These are phyloP conservation scores for Colostygia pectinataria DNA, from an alignment of 2,888 invertebrate genomes.

Conservation along the genomic window DNA sequence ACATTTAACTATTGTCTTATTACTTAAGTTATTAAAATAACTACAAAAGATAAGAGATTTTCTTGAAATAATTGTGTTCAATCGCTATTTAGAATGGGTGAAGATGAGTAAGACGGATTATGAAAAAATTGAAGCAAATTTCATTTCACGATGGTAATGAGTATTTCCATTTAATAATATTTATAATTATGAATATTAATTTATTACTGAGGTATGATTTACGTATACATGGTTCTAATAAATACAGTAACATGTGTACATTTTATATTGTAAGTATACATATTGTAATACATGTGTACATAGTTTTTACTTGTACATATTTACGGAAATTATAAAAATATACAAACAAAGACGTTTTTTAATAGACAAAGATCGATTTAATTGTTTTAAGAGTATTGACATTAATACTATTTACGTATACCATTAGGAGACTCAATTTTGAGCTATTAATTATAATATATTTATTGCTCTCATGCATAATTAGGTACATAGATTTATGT, in stretches of 20 bases:
- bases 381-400: constrained; percentile 5
- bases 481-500: too few relatives aligned
- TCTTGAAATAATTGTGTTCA: too few relatives aligned
- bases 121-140: constrained; percentile 21
- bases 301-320: not conserved
- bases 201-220: constrained; percentile 84
- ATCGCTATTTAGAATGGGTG: too few relatives aligned
- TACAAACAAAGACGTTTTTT: too few relatives aligned
- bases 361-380: too few relatives aligned
- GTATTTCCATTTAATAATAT: constrained; percentile 28
- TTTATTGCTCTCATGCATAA: too few relatives aligned
- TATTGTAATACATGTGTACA: not conserved
- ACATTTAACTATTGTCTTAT: too few relatives aligned
- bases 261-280: constrained; percentile 15
- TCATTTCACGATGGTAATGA: constrained; percentile 23
- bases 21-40: too few relatives aligned
- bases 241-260: constrained; percentile 16
- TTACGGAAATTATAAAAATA: too few relatives aligned
- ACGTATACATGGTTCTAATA: constrained; percentile 84
- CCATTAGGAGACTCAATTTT: too few relatives aligned
- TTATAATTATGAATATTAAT: constrained; percentile 43
- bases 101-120: not conserved
- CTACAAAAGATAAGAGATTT: too few relatives aligned
- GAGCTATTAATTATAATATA: too few relatives aligned
- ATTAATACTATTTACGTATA: not conserved